phyloP scores from a whole-genome alignment of 1,140 invertebrate species.

The Diploscapter pachys region DNA sequence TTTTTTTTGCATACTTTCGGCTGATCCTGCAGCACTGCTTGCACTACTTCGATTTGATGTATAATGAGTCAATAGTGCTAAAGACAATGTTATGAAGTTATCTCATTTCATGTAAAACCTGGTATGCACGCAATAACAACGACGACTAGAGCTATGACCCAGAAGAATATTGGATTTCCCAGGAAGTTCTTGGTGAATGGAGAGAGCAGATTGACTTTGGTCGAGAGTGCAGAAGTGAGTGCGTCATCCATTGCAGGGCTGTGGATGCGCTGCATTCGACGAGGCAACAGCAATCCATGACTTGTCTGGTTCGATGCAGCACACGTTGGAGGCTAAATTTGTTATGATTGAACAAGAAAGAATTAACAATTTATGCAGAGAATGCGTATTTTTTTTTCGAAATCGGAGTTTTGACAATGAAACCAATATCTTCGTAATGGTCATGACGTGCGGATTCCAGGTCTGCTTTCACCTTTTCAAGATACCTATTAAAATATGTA shows the following conservation, averaged over 20 bases:
- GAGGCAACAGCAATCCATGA: conserved; percentile 5
- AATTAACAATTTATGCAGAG: neutral
- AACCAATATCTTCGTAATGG: neutral
- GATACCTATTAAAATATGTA: neutral
- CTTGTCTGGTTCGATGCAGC: neutral
- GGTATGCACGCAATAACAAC: too few relatives aligned
- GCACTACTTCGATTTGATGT: too few relatives aligned
- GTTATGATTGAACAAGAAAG: neutral
- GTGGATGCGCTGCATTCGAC: conserved; percentile 5
- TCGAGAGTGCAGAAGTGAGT: conserved; percentile 20
- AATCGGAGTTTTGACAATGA: neutral
- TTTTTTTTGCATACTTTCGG: too few relatives aligned
- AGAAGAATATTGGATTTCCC: too few relatives aligned
- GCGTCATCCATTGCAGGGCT: conserved; percentile 3
- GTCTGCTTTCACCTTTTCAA: conserved; percentile 7
- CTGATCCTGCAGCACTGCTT: too few relatives aligned
- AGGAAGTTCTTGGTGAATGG: too few relatives aligned
- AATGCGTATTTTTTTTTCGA: neutral
- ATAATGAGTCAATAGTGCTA: too few relatives aligned
- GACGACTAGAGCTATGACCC: too few relatives aligned
- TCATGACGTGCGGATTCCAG: neutral
- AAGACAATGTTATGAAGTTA: too few relatives aligned
- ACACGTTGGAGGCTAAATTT: neutral
- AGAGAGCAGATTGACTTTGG: conserved; percentile 3
- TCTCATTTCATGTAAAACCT: too few relatives aligned